phyloP scores from a whole-genome alignment of 2,113 vertebrate species.

The zebrafish (Danio rerio) region DNA sequence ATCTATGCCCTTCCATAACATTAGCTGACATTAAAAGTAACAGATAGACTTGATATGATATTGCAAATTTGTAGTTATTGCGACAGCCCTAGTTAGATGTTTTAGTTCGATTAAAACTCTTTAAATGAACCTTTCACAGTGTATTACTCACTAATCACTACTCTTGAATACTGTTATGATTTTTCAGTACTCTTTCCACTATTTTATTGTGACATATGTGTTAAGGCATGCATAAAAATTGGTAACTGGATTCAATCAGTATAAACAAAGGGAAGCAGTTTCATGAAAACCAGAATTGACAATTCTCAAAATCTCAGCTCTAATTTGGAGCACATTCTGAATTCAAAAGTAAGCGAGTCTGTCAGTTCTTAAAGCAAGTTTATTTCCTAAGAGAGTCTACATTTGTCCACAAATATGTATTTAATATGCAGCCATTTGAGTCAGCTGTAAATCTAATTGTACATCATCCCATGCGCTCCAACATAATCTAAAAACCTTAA shows the following conservation, averaged over 20 bases:
- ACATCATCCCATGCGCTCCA: neutral
- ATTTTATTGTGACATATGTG: no score
- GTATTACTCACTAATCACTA: no score
- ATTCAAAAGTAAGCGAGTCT: no score
- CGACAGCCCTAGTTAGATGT: no score
- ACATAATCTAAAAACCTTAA: neutral
- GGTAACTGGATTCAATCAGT: neutral
- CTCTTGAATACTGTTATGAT: no score
- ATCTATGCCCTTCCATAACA: no score
- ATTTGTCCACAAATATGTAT: neutral
- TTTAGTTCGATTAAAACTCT: no score
- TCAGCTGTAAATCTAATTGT: neutral
- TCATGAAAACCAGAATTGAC: neutral
- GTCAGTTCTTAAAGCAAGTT: neutral
- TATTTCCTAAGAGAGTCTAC: neutral
- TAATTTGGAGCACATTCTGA: neutral
- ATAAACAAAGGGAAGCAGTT: neutral
- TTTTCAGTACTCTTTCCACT: no score
- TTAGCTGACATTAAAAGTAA: no score
- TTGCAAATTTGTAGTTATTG: no score
- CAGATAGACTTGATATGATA: no score
- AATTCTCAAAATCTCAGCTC: neutral
- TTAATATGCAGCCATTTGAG: neutral
- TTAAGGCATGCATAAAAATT: neutral
- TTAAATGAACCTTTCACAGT: no score